A percentile compares a stretch with the other conserved stretches of the same genome.
These are phyloP conservation scores for Drosophila niveifrons DNA, from an alignment of 2,888 invertebrate species.

Conservation along the genomic window DNA sequence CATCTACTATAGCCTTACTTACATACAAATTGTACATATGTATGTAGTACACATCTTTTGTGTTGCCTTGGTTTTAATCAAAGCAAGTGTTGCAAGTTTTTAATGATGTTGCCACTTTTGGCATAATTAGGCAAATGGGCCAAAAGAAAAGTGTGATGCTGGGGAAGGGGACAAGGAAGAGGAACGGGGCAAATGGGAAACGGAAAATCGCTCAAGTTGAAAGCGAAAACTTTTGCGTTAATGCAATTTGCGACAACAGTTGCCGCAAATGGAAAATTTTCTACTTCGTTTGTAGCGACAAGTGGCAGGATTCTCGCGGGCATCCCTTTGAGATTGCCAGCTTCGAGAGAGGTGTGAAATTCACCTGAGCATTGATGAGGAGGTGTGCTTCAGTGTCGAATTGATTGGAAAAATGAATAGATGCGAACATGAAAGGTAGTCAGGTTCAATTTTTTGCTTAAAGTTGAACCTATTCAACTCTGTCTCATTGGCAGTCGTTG, in stretches of 20 bases:
- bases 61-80: slow-evolving; percentile 63
- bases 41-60: slow-evolving; percentile 22
- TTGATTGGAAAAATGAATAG: slow-evolving; percentile 54
- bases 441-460: not conserved
- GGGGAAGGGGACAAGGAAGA: slow-evolving; percentile 9
- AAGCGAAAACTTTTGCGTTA: slow-evolving; percentile 73
- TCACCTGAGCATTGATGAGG: slow-evolving; percentile 46
- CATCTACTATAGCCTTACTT: slow-evolving; percentile 21
- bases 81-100: slow-evolving; percentile 66
- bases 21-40: slow-evolving; percentile 14
- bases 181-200: slow-evolving; percentile 1
- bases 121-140: slow-evolving; percentile 76
- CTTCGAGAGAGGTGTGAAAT: slow-evolving; percentile 23
- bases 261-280: slow-evolving; percentile 79
- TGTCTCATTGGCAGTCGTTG: slow-evolving; percentile 18
- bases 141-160: slow-evolving; percentile 26
- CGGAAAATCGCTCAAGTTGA: slow-evolving; percentile 72
- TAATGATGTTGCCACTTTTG: slow-evolving; percentile 77
- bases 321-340: slow-evolving; percentile 19
- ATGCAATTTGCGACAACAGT: slow-evolving; percentile 76
- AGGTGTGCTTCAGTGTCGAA: slow-evolving; percentile 37
- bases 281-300: slow-evolving; percentile 45
- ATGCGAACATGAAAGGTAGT: slow-evolving; percentile 14
- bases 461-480: slow-evolving; percentile 7
- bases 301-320: slow-evolving; percentile 8